Evolutionary conservation across 2,113 vertebrate genomes (phyloP), one percentile per base, ranked within the genome.

Genomic region (Gallinago paraguaiae): DNA sequence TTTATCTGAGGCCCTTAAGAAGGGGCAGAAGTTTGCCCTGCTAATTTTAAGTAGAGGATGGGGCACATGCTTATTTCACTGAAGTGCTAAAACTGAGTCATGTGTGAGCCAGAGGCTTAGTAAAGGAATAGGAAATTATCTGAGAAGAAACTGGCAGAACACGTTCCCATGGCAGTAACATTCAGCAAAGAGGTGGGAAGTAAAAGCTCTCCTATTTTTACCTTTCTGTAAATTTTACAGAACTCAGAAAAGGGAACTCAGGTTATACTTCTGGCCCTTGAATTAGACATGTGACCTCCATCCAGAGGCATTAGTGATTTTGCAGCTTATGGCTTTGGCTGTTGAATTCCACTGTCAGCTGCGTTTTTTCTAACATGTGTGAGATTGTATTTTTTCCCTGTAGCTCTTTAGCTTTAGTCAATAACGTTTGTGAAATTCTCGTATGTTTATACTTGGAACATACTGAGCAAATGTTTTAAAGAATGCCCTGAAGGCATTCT

Each of bases 41-140:
- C 84, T 96, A 90, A 94, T 95, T 95, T 95, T 93, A 91, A 95
- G 81, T 77, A 76, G 72, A 64, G 91, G 86, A 82, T 93, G 86
- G 92, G 86, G 77, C 70, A 81, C 92, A 76, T 82, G 88, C 77
- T 95, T 92, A 92, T 94, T 91, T 93, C 57, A 13, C 69, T 80
- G 61, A 96, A 94, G 88, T 85, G 92, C 86, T 95, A 83, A 76
- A 90, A 91, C 94, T 95, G 92, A 97, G 95, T 96, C 95, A 93
- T 93, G 92, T 93, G 90, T 95, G 95, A 96, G 92, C 92, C 92
- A 94, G 93, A 90, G 90, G 92, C 95, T 96, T 78, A 79, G 77
- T 59, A 70, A 84, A 94, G 91, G 92, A 96, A 82, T 84, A 79
- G 95, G 95, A 95, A 95, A 94, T 96, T 68, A 95, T 92, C 92